These are phyloP conservation scores for Nixonia krombeini DNA, from an alignment of 1,140 invertebrate genomes.

Conservation along the genomic window DNA sequence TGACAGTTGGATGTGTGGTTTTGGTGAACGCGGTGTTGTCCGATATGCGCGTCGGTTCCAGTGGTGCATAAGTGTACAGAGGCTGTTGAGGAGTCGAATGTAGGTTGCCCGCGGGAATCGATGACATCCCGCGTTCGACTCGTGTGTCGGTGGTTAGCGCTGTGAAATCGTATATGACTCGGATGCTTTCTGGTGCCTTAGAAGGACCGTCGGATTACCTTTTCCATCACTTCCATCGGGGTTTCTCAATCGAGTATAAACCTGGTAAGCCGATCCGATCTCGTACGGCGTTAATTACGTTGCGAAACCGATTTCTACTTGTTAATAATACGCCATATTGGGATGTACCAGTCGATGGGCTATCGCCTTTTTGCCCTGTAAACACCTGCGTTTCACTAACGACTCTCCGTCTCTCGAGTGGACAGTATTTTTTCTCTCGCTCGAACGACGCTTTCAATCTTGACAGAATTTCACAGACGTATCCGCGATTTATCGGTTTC, in stretches of 20 bases:
- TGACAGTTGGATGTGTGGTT: background rate
- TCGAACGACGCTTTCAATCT: background rate
- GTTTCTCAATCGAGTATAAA: background rate
- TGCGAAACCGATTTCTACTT: constrained; percentile 6
- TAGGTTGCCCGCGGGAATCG: background rate
- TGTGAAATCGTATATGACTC: constrained; percentile 3
- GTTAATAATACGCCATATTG: constrained; percentile 5
- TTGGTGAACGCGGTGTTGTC: too few species aligned
- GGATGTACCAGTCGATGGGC: background rate
- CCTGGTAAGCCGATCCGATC: background rate
- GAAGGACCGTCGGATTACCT: background rate
- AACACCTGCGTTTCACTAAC: background rate
- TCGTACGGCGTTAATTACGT: constrained; percentile 4
- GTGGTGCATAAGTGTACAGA: background rate
- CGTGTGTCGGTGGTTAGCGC: constrained; percentile 12
- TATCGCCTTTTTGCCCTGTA: background rate
- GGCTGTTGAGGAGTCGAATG: background rate
- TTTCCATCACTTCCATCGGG: background rate
- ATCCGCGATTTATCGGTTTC: too few species aligned
- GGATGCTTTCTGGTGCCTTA: background rate
- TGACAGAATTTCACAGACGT: too few species aligned
- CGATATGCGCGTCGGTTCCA: too few species aligned
- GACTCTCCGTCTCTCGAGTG: background rate
- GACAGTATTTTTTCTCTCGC: background rate
- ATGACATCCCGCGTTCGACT: constrained; percentile 1